Evolutionary conservation across 2,797 vertebrate genomes (phyloP), one percentile per base, ranked within the genome.

Genomic region (Halcyon badia): DNA sequence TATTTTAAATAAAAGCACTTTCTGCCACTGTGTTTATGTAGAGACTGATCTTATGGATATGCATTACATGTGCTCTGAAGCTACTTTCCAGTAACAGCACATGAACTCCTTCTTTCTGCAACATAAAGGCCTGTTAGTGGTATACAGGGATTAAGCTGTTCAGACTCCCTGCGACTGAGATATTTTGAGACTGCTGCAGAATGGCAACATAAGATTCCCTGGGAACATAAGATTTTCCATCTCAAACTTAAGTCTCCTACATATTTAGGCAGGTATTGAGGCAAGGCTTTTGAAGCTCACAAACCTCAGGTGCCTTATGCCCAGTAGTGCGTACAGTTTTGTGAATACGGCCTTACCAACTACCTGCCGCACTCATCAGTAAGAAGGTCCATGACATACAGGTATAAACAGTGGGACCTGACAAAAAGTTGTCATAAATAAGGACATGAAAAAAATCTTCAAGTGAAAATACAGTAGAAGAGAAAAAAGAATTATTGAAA

Each of bases 401-500:
- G 26, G 5, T 48, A 7, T 9, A 62, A 88, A 48, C 24, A 48
- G 30, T 31, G 77, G 31, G 30, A 69, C 28, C 77, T 84, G 31
- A 52, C 28, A 78, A 90, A 93, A 21, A 30, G 15, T 49, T 7
- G 1, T 35, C 12, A 83, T 19, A 82, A 76, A 65, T 61, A 44
- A 56, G 17, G 11, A 78, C 33, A 14, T 11, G 1, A 2, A 77
- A 87, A 77, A 85, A 57, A 25, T 76, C 33, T 37, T 86, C 7
- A 35, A 0, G 1, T 42, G 4, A 80, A 89, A 78, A 42, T 31
- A 28, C 2, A 1, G 17, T 70, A 69, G 37, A 87, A 87, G 19
- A 69, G 37, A 90, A 93, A 94, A 57, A 9, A 41, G 62, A 90
- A 87, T 66, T 89, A 84, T 51, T 90, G 21, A 92, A 92, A 64